A percentile compares a stretch with the other conserved stretches of the same genome.
phyloP scores from a whole-genome alignment of 2,113 vertebrate genomes.

The Tupaia tana region DNA sequence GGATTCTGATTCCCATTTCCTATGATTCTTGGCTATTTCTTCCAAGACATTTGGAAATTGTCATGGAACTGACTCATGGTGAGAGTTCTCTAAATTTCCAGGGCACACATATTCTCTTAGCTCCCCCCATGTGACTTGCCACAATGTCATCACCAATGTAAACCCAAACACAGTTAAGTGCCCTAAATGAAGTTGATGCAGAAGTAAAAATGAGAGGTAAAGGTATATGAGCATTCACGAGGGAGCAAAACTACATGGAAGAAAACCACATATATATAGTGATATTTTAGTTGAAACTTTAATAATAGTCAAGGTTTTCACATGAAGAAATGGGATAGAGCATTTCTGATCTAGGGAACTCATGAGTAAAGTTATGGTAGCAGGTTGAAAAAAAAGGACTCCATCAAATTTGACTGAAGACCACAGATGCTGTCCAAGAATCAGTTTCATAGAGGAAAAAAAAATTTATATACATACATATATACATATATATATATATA shows the following conservation, averaged over 20 bases:
- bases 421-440: background rate
- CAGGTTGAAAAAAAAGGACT: background rate
- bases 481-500: too few relatives aligned
- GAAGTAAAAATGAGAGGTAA: background rate
- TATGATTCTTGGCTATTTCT: background rate
- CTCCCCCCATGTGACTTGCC: background rate
- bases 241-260: background rate
- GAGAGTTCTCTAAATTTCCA: background rate
- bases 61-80: background rate
- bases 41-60: background rate
- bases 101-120: background rate
- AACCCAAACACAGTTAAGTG: background rate
- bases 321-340: background rate
- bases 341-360: background rate
- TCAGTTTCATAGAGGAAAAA: background rate
- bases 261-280: background rate
- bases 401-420: background rate
- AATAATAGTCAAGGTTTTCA: background rate
- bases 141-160: background rate
- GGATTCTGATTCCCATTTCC: background rate
- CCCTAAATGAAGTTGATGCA: background rate
- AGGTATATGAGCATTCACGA: background rate
- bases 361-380: background rate
- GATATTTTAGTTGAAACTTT: background rate
- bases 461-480: too few relatives aligned